Conservation (phyloP, 2,113 vertebrate species). For the Sphaerodactylus townsendi region DNA sequence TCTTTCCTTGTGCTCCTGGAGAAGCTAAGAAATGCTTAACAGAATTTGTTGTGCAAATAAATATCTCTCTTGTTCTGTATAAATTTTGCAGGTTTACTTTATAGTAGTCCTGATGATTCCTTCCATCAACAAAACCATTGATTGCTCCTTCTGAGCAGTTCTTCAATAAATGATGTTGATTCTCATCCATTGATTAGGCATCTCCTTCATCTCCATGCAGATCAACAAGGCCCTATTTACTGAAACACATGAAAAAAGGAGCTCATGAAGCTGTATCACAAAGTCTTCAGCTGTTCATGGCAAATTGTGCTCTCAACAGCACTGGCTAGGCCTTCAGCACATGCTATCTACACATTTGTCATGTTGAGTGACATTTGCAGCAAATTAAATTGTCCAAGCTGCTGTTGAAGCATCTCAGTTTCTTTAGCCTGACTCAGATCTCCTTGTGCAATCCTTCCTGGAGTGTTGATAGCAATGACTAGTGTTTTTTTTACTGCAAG, state of each 20-base stretch:
- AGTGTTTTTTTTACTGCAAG: not conserved
- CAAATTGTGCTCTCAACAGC: conserved; percentile 30
- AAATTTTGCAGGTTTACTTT: conserved; percentile 14
- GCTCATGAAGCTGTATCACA: conserved; percentile 12
- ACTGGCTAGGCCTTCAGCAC: not conserved
- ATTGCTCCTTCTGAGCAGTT: not conserved
- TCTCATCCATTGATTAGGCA: conserved; percentile 29
- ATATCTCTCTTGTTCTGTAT: not conserved
- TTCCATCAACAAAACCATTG: conserved; percentile 6
- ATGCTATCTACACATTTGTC: conserved; percentile 9
- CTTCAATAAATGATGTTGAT: conserved; percentile 36
- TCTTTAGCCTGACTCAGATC: conserved; percentile 1
- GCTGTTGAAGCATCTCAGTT: conserved; percentile 1
- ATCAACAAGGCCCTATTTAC: not conserved
- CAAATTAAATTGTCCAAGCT: conserved; percentile 20
- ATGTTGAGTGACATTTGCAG: not conserved
- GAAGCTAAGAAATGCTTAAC: conserved; percentile 22
- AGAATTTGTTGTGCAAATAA: not conserved
- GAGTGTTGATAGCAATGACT: not conserved
- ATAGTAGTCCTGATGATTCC: not conserved
- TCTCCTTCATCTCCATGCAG: not conserved
- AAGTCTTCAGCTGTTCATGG: not conserved
- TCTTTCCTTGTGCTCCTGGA: conserved; percentile 19
- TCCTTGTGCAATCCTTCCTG: not conserved
- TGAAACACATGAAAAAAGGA: not conserved